Evolutionary conservation across 2,797 vertebrate species (phyloP), one percentile per base, ranked within the genome.

Genomic region (Pseudomugil gertrudae): DNA sequence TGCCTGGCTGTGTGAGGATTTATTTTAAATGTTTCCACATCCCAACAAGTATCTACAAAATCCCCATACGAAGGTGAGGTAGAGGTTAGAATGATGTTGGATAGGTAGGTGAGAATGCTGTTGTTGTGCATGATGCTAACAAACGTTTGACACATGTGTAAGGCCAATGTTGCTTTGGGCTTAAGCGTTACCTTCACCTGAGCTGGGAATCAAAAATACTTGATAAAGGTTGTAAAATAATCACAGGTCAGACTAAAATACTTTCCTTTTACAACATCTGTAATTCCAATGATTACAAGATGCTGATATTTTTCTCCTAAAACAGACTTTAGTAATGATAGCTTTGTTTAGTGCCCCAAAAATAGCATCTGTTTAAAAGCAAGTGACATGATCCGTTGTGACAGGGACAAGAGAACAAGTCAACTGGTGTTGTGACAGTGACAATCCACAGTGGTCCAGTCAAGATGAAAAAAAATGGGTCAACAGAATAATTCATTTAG

Each of bases 341-440:
- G 61, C 30, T 45, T 43, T 15, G 6, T 8, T 53, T 17, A 43
- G 53, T 19, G 9, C 40, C 26, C 6, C 15, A 11, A 32, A 40
- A 43, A 59, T 38, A 40, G 24, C 30, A 32, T 35, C 30, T 40
- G 43, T 68, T 40, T 9, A 27, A 1, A 26, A 1, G 17, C 21
- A 52, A 24, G 45, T 40, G 48, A 43, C 15, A 33, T 35, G 30
- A 32, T 59, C 26, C 26, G 21, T 10, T 58, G 24, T 57, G 19
- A 72, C 36, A 52, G 35, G 14, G 21, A 9, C n/a, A 65, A 50
- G 47, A 23, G 24, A 21, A 40, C 3, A 32, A 36, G 50, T 59
- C 14, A 43, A 15, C 4, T 52, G 47, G 23, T 23, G 15, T 48
- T 60, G 26, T 21, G 57, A 29, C 27, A 50, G 54, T 43, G 36